Percentiles rank a stretch among this genome's conserved stretches.
Conservation (phyloP, 2,888 invertebrate genomes). For the Meteorus cinctellus region DNA sequence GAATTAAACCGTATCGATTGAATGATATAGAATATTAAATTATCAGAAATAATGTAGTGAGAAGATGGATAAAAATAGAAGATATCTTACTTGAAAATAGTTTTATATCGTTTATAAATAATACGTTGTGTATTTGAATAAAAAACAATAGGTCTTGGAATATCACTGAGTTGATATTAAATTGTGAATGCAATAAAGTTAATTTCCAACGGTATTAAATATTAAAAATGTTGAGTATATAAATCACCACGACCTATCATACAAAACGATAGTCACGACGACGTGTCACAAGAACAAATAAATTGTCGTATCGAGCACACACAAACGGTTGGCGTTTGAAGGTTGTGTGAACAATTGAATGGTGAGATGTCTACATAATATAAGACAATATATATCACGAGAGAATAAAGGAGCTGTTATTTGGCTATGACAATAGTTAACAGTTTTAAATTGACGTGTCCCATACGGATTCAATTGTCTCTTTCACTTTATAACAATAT, state of each 20-base stretch:
- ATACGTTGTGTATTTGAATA: too few relatives aligned
- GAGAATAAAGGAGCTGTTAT: not conserved
- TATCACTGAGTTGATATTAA: too few relatives aligned
- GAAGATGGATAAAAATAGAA: too few relatives aligned
- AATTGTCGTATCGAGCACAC: not conserved
- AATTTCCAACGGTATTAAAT: not conserved
- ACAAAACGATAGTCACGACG: not conserved
- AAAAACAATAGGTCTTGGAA: too few relatives aligned
- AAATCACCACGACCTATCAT: not conserved
- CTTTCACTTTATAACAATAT: not conserved
- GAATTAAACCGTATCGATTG: too few relatives aligned
- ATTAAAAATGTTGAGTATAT: not conserved
- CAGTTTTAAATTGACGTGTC: not conserved
- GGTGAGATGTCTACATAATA: too few relatives aligned
- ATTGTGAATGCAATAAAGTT: not conserved
- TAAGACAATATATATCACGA: too few relatives aligned
- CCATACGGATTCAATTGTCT: conserved; percentile 1
- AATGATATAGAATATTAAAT: too few relatives aligned
- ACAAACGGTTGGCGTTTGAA: not conserved
- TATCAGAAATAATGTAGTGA: too few relatives aligned
- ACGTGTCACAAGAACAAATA: conserved; percentile 2
- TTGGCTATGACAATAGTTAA: not conserved
- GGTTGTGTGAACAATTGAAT: too few relatives aligned
- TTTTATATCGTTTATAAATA: too few relatives aligned
- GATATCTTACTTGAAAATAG: too few relatives aligned